Conservation (phyloP, 2,113 vertebrate genomes). For the human (Homo sapiens) region DNA sequence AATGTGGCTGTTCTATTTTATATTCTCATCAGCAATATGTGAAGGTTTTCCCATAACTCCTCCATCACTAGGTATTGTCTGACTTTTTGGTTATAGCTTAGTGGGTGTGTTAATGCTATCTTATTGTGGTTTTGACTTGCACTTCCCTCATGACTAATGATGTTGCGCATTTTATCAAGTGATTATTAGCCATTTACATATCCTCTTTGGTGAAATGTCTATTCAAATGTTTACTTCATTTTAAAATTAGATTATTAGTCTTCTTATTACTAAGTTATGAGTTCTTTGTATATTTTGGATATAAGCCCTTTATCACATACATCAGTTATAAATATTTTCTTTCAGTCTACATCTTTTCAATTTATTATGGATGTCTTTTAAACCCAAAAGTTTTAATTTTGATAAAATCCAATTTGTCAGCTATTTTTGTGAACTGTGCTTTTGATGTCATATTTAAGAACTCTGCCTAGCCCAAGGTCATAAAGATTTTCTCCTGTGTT, state of each 20-base stretch:
- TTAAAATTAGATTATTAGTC: neutral
- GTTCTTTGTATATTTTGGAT: neutral
- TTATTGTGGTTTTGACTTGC: neutral
- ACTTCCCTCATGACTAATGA: neutral
- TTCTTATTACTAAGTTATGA: neutral
- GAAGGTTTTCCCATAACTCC: neutral
- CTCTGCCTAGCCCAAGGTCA: neutral
- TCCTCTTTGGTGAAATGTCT: neutral
- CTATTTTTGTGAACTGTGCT: neutral
- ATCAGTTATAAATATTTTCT: neutral
- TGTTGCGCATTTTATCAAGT: neutral
- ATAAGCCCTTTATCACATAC: neutral
- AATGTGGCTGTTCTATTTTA: neutral
- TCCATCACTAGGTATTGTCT: neutral
- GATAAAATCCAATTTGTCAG: neutral
- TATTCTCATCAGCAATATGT: neutral
- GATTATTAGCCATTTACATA: neutral
- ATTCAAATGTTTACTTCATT: neutral
- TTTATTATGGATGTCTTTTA: neutral
- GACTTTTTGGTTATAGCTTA: neutral
- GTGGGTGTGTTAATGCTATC: neutral
- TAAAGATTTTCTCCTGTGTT: neutral
- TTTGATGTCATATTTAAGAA: neutral
- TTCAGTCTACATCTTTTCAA: neutral
- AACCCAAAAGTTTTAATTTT: neutral